These are phyloP conservation scores for Drosophila paulistorum DNA, from an alignment of 1,140 invertebrate species.

Conservation along the genomic window DNA sequence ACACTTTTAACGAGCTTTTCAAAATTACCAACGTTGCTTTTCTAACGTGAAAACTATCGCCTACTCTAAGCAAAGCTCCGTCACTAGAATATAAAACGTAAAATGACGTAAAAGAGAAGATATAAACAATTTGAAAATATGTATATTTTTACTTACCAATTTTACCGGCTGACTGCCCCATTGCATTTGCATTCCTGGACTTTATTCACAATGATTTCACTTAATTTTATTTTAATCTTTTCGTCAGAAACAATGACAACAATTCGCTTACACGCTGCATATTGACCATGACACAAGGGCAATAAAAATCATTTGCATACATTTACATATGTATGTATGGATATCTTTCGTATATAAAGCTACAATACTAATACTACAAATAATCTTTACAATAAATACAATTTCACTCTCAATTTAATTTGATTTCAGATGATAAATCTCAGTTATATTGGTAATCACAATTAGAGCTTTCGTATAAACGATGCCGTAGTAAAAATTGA, in stretches of 20 bases:
- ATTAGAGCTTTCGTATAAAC: conserved; percentile 10
- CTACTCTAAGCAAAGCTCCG: conserved; percentile 22
- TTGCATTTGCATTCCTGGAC: conserved; percentile 30
- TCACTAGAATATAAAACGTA: conserved; percentile 29
- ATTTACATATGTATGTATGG: neutral
- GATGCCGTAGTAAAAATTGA: neutral
- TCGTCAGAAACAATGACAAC: conserved; percentile 31
- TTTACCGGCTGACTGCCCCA: conserved; percentile 80
- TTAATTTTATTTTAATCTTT: conserved; percentile 19
- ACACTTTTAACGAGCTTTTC: neutral
- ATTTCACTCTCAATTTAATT: neutral
- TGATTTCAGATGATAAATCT: neutral
- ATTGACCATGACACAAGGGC: neutral
- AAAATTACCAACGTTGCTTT: neutral
- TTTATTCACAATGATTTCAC: conserved; percentile 29
- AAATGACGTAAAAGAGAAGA: no score
- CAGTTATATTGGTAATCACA: conserved; percentile 1
- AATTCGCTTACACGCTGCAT: conserved; percentile 32
- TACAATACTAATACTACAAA: neutral
- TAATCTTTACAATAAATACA: neutral
- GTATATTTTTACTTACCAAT: conserved; percentile 65
- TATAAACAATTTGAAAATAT: no score
- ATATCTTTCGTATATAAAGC: neutral
- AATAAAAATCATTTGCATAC: neutral
- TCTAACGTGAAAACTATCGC: conserved; percentile 19